Conservation (phyloP, 2,888 invertebrate species). For the Thereva nobilitata region DNA sequence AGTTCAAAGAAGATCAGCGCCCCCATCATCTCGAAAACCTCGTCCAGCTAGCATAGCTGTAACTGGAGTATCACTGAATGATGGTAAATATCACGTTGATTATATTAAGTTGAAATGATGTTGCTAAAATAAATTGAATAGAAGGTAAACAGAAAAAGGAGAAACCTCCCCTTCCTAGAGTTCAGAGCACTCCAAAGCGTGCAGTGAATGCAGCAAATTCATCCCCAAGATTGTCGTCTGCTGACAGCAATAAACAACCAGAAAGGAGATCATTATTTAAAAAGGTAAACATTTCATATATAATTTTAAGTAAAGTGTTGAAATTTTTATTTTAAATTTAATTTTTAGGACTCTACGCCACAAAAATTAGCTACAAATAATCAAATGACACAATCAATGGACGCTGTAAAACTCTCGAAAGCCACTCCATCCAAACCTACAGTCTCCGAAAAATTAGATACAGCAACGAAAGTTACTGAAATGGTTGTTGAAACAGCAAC, state of each 20-base stretch:
- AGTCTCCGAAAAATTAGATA: conserved; percentile 44
- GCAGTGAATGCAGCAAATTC: conserved; percentile 55
- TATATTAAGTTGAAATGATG: conserved; percentile 36
- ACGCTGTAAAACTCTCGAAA: conserved; percentile 32
- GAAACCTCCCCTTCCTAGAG: conserved; percentile 61
- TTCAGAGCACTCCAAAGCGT: conserved; percentile 58
- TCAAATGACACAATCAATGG: conserved; percentile 24
- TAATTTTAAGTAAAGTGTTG: neutral
- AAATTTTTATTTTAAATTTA: conserved; percentile 7
- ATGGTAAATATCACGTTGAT: conserved; percentile 53
- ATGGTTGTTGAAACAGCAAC: conserved; percentile 42
- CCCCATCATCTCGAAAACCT: conserved; percentile 69
- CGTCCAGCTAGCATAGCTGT: conserved; percentile 83
- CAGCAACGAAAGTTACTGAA: conserved; percentile 34
- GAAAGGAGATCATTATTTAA: conserved; percentile 53
- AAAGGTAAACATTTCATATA: conserved; percentile 46
- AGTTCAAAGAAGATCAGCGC: conserved; percentile 65
- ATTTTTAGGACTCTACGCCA: conserved; percentile 17
- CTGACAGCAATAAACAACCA: conserved; percentile 37
- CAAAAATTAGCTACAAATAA: conserved; percentile 9
- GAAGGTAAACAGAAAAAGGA: conserved; percentile 54
- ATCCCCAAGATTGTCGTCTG: conserved; percentile 51
- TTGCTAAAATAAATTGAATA: conserved; percentile 45
- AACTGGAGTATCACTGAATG: conserved; percentile 71
- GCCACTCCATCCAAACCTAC: conserved; percentile 45